Conservation (phyloP, 2,888 invertebrate species). For the Scaeva pyrastri region DNA sequence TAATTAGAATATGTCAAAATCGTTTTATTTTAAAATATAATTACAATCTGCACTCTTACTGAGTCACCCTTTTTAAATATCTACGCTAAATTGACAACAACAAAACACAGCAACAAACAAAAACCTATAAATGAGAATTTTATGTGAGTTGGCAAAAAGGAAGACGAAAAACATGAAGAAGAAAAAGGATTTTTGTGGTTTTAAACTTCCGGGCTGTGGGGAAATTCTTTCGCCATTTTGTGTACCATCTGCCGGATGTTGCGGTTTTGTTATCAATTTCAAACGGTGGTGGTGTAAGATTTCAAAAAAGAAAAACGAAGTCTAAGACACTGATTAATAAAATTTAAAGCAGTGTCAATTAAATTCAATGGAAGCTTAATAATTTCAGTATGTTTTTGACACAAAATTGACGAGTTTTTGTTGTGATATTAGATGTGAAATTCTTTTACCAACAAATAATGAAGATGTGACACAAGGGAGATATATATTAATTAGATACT, state of each 20-base stretch:
- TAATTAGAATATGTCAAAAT: no score
- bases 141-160: not conserved
- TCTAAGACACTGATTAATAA: conserved; percentile 35
- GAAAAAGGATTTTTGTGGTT: conserved; percentile 36
- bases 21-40: no score
- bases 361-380: conserved; percentile 50
- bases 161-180: not conserved
- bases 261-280: conserved; percentile 12
- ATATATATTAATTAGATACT: no score
- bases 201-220: conserved; percentile 11
- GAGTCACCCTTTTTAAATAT: no score
- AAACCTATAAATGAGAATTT: not conserved
- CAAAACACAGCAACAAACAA: not conserved
- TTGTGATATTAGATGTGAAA: no score
- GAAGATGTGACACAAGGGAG: no score
- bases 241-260: conserved; percentile 37
- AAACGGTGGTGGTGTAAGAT: not conserved
- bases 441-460: no score
- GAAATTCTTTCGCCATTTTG: conserved; percentile 23
- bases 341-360: conserved; percentile 43
- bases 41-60: no score
- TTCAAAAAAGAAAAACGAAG: fast-evolving
- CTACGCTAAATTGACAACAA: not conserved
- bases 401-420: conserved; percentile 42
- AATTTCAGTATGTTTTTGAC: conserved; percentile 56